These are phyloP conservation scores for Exaiptasia diaphana DNA, from an alignment of 64 coral and sea anemone genomes.

Conservation along the genomic window DNA sequence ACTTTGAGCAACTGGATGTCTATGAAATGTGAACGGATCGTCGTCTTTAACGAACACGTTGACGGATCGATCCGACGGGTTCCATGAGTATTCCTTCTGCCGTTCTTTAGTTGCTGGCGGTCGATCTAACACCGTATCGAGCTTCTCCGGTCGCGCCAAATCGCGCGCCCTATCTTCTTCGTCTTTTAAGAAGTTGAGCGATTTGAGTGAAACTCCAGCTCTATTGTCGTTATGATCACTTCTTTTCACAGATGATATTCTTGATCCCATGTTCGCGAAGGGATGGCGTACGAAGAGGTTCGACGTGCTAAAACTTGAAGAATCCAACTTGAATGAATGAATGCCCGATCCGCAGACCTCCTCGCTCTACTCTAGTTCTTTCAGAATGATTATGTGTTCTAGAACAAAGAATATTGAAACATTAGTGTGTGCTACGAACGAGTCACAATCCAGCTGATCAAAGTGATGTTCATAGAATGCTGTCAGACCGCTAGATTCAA, in stretches of 20 bases:
- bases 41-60: slow-evolving; percentile 99
- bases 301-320: slow-evolving; percentile 28
- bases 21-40: slow-evolving; percentile 87
- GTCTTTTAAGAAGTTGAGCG: slow-evolving; percentile 67
- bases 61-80: slow-evolving; percentile 86
- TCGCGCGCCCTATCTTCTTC: slow-evolving; percentile 88
- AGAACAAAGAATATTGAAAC: neutral
- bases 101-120: slow-evolving; percentile 77
- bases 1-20: slow-evolving; percentile 96
- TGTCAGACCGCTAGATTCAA: neutral
- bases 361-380: neutral
- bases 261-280: slow-evolving; percentile 76
- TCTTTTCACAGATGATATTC: slow-evolving; percentile 90
- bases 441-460: neutral
- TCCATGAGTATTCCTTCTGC: slow-evolving; percentile 86
- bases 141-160: slow-evolving; percentile 87
- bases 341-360: neutral
- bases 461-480: slow-evolving; percentile 14
- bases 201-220: slow-evolving; percentile 73
- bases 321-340: slow-evolving; percentile 50
- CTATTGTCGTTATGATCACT: slow-evolving; percentile 93
- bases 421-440: neutral
- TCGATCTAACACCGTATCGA: slow-evolving; percentile 90
- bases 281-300: slow-evolving; percentile 53
- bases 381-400: neutral